Evolutionary conservation across 2,797 vertebrate genomes (phyloP).

Genomic region (Lepilemur ruficaudatus): DNA sequence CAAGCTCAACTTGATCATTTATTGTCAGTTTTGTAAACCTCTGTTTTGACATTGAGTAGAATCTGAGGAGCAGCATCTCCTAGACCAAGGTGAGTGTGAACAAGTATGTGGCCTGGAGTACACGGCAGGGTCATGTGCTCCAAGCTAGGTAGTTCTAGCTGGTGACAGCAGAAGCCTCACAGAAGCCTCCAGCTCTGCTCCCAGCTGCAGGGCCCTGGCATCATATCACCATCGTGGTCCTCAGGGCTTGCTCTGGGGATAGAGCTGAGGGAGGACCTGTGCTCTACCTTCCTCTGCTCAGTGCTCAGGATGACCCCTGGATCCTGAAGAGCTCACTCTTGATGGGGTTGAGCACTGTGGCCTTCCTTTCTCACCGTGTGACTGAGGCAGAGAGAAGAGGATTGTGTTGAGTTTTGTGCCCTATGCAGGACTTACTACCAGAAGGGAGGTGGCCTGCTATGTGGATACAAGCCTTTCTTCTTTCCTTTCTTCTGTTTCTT

Average conservation of each 20-base stretch:
- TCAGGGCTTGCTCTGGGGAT: not conserved
- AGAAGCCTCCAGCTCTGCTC: not conserved
- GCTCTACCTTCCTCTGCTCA: not conserved
- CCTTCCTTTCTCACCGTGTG: not conserved
- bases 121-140: too few species aligned
- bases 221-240: not conserved
- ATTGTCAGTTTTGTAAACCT: not conserved
- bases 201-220: fast-evolving
- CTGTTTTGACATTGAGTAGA: not conserved
- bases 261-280: not conserved
- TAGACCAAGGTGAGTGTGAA: not conserved
- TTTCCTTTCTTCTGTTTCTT: not conserved
- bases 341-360: fast-evolving
- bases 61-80: not conserved
- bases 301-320: not conserved
- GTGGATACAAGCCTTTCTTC: not conserved
- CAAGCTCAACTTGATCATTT: not conserved
- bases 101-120: not conserved
- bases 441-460: not conserved
- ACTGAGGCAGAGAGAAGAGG: not conserved
- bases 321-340: not conserved
- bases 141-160: not conserved
- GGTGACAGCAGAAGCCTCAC: not conserved
- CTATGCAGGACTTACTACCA: not conserved
- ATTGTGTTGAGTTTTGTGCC: not conserved